Conservation (phyloP, 2,797 vertebrate species). For the Nothura maculosa region DNA sequence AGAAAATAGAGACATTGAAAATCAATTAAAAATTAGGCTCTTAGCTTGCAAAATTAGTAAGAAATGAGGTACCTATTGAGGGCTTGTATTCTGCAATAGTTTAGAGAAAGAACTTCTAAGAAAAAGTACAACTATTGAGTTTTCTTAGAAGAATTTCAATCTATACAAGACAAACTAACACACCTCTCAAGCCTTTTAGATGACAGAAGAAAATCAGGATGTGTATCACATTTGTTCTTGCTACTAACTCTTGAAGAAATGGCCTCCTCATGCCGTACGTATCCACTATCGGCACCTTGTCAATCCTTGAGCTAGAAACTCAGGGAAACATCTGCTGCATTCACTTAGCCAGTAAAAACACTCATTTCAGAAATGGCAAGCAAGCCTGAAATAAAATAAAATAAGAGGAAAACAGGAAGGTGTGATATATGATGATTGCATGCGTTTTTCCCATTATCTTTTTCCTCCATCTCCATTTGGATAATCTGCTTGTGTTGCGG, state of each 20-base stretch:
- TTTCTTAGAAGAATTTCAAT: conserved; percentile 17
- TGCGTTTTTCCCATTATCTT: not conserved
- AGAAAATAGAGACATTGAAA: not conserved
- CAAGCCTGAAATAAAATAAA: not conserved
- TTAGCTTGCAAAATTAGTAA: not conserved
- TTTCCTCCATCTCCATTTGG: not conserved
- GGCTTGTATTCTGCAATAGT: not conserved
- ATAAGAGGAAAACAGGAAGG: conserved; percentile 29
- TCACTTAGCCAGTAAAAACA: conserved; percentile 27
- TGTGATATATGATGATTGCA: not conserved
- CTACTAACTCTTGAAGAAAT: not conserved
- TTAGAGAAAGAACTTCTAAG: not conserved
- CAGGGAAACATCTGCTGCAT: conserved; percentile 12
- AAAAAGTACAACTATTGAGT: not conserved
- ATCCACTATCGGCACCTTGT: not conserved
- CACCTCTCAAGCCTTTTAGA: not conserved
- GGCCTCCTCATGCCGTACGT: not conserved
- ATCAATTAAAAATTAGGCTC: not conserved
- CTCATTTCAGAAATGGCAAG: not conserved
- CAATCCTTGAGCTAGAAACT: conserved; percentile 26
- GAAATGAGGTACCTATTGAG: not conserved
- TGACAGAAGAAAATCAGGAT: not conserved
- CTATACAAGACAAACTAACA: not conserved
- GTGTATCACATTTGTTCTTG: not conserved
- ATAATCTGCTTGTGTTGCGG: not conserved